phyloP scores from a whole-genome alignment of 2,888 invertebrate genomes.

The Torymus tubicola region DNA sequence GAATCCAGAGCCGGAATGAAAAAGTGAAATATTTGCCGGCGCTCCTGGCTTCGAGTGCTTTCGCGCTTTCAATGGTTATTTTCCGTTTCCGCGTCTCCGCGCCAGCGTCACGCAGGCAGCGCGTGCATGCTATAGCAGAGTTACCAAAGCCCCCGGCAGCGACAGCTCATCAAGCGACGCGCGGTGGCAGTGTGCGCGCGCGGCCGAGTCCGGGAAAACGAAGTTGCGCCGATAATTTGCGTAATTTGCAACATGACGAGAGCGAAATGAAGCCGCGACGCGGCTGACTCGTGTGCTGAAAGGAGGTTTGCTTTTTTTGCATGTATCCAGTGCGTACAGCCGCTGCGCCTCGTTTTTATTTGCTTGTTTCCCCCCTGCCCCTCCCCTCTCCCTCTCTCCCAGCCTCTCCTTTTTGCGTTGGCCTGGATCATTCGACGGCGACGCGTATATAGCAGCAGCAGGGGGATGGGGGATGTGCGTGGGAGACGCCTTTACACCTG shows the following conservation, averaged over 20 bases:
- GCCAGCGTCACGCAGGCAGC: neutral
- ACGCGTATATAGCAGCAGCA: neutral
- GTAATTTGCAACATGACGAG: conserved; percentile 60
- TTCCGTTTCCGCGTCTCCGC: conserved; percentile 28
- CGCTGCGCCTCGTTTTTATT: too few species aligned
- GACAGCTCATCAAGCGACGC: conserved; percentile 4
- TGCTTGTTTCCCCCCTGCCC: neutral
- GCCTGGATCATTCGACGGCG: conserved; percentile 11
- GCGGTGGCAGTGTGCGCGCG: neutral
- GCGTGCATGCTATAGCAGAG: too few species aligned
- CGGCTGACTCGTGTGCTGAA: neutral
- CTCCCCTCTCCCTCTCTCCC: neutral
- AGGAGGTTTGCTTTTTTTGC: conserved; percentile 13
- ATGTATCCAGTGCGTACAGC: too few species aligned
- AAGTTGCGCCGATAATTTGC: conserved; percentile 61
- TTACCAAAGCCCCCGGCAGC: neutral
- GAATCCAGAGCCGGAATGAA: conserved; percentile 26
- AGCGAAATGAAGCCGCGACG: neutral
- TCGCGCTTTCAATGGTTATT: conserved; percentile 39
- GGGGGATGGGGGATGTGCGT: neutral
- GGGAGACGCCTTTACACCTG: conserved; percentile 19
- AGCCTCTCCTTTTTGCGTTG: conserved; percentile 5
- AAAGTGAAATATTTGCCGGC: conserved; percentile 44
- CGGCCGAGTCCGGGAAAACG: conserved; percentile 41
- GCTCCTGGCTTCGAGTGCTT: conserved; percentile 26